Percentiles rank a stretch among this genome's conserved stretches.
phyloP scores from a whole-genome alignment of 2,888 invertebrate genomes.

The Cryptocheilus praepositus region DNA sequence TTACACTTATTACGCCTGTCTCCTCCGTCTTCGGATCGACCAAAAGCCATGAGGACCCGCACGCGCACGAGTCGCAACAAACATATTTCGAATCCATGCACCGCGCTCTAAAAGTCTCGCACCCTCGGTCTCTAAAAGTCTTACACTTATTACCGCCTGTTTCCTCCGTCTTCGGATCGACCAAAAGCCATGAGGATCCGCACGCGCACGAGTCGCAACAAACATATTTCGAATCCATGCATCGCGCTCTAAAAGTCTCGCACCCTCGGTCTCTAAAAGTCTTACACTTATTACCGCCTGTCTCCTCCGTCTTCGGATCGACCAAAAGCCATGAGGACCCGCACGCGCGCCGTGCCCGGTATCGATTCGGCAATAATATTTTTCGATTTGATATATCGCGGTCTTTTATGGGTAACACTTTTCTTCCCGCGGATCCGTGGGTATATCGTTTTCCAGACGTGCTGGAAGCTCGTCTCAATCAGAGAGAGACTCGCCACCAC shows the following conservation, averaged over 20 bases:
- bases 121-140: no score
- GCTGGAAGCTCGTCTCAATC: slow-evolving; percentile 62
- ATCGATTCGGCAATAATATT: slow-evolving; percentile 36
- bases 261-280: no score
- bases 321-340: neutral
- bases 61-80: slow-evolving; percentile 21
- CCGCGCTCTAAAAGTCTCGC: no score
- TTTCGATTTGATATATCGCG: slow-evolving; percentile 46
- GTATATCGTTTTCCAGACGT: slow-evolving; percentile 53
- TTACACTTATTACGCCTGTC: no score
- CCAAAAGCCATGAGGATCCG: no score
- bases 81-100: slow-evolving; percentile 45
- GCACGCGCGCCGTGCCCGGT: slow-evolving; percentile 13
- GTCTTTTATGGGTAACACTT: slow-evolving; percentile 52
- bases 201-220: no score
- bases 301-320: no score
- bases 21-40: neutral
- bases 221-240: no score
- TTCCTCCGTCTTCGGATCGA: no score
- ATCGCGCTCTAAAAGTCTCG: no score
- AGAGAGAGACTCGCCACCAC: slow-evolving; percentile 59
- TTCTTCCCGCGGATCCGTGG: slow-evolving; percentile 45
- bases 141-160: no score
- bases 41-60: neutral
- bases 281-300: no score